These are phyloP conservation scores for Trissonchulus sp. DNA, from an alignment of 2,888 invertebrate genomes.

Conservation along the genomic window DNA sequence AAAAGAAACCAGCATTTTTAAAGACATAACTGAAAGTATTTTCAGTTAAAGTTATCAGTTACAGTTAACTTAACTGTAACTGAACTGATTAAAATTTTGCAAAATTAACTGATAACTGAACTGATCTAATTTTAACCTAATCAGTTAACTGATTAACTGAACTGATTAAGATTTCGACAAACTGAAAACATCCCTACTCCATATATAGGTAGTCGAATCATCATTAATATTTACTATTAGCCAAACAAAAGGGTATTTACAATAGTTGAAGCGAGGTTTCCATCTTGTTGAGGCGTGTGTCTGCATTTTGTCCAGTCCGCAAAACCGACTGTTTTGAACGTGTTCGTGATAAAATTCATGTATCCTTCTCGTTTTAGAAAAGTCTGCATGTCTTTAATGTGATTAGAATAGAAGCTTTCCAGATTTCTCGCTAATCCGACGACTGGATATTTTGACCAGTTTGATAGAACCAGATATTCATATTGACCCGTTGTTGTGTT, in stretches of 20 bases:
- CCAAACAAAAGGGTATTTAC: constrained; percentile 26
- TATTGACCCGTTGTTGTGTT: constrained; percentile 37
- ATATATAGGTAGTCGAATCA: too few relatives aligned
- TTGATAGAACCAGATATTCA: constrained; percentile 43
- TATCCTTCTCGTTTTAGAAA: constrained; percentile 15
- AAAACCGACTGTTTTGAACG: constrained; percentile 13
- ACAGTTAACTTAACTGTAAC: too few relatives aligned
- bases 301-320: constrained; percentile 30
- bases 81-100: too few relatives aligned
- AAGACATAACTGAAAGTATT: too few relatives aligned
- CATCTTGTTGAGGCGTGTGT: background rate
- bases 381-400: background rate
- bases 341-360: constrained; percentile 30
- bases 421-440: constrained; percentile 32
- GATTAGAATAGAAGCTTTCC: constrained; percentile 11
- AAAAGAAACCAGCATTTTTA: too few relatives aligned
- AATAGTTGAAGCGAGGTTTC: constrained; percentile 23
- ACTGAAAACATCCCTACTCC: too few relatives aligned
- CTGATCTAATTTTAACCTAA: too few relatives aligned
- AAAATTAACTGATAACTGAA: too few relatives aligned
- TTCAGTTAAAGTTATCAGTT: too few relatives aligned
- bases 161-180: too few relatives aligned
- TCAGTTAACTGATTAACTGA: too few relatives aligned
- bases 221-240: too few relatives aligned
- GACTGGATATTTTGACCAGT: constrained; percentile 43